Base-by-base conservation (phyloP, 2,888 invertebrate species). In the Leptinotarsa juncta region DNA sequence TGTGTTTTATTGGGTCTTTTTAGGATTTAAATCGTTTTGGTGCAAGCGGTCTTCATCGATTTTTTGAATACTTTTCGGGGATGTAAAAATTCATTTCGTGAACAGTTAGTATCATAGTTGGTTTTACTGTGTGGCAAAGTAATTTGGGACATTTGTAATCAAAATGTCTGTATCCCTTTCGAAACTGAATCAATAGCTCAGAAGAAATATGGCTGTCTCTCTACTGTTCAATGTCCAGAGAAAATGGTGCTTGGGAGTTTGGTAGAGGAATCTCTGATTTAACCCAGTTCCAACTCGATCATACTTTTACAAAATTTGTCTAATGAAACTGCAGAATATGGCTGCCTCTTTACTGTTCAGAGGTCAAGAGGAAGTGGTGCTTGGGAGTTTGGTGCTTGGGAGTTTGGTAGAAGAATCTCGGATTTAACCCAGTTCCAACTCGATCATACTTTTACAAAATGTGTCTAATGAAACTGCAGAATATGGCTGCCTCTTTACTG, bases 1-100 rank as follows among this genome's bases (percentile, higher is more conserved):
- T 83, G 87, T 85, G 14, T n/a, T n/a, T 5, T n/a, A 14, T 32
- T n/a, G n/a, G 62, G 3, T n/a, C 4, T 62, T 62, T 16, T 26
- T n/a, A 32, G 16, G 4, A 16, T 62, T 62, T 42, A 10, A 32
- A 3, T 16, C 3, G n/a, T 18, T 42, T 18, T 42, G n/a, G 32
- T 18, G 62, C 10, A 42, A 5, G 42, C 10, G n/a, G 42, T 16
- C 16, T 42, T n/a, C 10, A 32, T 62, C 32, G 62, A 62, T 62
- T 42, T 42, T 42, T 42, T 10, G 10, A 3, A 42, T 5, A 10
- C 62, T 42, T 7, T 4, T 62, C 62, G 15, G n/a, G n/a, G n/a
- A 51, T n/a, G 51, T 14, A 1, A 14, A 16, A n/a, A 4, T 51
- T 51, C 51, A 51, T 51, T 42, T 42, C 51, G n/a, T n/a, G 51